These are phyloP conservation scores for Dilophus febrilis DNA, from an alignment of 2,888 invertebrate species.

Conservation along the genomic window DNA sequence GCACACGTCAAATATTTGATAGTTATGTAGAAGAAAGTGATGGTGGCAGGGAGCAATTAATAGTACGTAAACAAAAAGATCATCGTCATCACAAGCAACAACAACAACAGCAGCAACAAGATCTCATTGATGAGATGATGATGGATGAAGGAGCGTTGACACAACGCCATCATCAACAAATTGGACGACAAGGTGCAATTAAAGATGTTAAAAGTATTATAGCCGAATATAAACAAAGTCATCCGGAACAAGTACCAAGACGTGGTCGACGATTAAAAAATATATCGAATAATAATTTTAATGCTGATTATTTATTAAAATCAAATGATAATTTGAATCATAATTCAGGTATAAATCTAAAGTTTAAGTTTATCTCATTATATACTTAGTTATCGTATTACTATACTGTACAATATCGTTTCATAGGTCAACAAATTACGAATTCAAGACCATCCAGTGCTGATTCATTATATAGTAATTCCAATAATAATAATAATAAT, in stretches of 20 bases:
- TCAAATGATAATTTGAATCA: too few relatives aligned
- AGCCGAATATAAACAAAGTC: constrained; percentile 60
- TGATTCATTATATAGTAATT: constrained; percentile 34
- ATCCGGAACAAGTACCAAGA: constrained; percentile 55
- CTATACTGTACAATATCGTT: too few relatives aligned
- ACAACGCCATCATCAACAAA: constrained; percentile 7
- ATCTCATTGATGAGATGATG: not conserved
- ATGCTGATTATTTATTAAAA: too few relatives aligned
- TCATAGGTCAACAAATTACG: not conserved
- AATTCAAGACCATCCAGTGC: constrained; percentile 32
- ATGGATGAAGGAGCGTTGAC: constrained; percentile 1
- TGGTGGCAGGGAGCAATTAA: constrained; percentile 5
- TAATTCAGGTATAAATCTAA: too few relatives aligned
- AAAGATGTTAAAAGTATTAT: constrained; percentile 69
- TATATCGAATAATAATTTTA: constrained; percentile 34
- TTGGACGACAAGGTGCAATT: constrained; percentile 58
- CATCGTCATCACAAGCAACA: constrained; percentile 17
- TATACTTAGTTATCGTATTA: too few relatives aligned
- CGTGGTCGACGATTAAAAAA: constrained; percentile 43
- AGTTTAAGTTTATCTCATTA: too few relatives aligned
- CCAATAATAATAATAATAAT: constrained; percentile 17
- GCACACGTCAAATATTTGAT: constrained; percentile 10
- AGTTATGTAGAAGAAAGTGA: too few relatives aligned
- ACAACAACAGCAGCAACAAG: constrained; percentile 12
- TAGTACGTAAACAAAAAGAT: too few relatives aligned